Percentiles rank a stretch among this genome's conserved stretches.
Conservation (phyloP, 2,113 vertebrate species). For the Eupsittula cactorum region DNA sequence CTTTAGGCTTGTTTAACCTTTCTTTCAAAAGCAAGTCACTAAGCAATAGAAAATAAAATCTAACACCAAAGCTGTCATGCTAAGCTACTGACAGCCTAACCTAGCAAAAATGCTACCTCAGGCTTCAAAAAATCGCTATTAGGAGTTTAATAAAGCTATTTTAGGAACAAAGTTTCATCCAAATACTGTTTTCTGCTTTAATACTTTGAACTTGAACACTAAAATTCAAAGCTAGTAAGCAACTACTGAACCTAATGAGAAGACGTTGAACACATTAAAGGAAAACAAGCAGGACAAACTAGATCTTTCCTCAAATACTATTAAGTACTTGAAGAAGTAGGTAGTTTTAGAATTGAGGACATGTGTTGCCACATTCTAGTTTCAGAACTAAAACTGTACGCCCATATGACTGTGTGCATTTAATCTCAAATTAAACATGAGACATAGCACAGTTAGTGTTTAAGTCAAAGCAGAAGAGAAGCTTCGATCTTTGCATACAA, state of each 20-base stretch:
- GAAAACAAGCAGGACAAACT: background rate
- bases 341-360: background rate
- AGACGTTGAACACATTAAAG: background rate
- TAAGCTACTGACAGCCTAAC: background rate
- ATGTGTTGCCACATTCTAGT: background rate
- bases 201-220: background rate
- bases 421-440: background rate
- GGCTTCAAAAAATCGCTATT: background rate
- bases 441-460: background rate
- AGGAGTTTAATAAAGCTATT: background rate
- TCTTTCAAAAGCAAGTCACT: background rate
- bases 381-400: background rate
- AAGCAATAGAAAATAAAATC: background rate
- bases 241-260: background rate
- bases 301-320: background rate
- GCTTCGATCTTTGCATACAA: background rate
- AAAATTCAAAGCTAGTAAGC: background rate
- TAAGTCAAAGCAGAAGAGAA: background rate
- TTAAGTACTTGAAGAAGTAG: background rate
- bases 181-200: background rate
- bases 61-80: background rate
- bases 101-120: background rate
- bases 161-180: background rate
- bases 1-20: background rate
- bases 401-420: background rate